Evolutionary conservation across 2,113 vertebrate species (phyloP), one percentile per base, ranked within the genome.

Genomic region (Lucifuga dentata): DNA sequence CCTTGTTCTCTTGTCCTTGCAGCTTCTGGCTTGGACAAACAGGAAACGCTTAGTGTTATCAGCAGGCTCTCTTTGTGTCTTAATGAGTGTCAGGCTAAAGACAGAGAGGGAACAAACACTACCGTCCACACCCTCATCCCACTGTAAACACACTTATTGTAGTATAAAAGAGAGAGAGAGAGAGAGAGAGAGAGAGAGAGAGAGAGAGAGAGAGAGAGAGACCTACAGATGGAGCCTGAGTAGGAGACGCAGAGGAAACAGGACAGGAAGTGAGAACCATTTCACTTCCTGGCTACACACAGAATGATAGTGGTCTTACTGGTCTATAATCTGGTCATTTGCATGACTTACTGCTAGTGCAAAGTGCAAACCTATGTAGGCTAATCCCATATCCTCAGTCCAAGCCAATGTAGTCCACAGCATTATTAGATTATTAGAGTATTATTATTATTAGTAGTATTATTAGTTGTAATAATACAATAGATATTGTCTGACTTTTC

Each of bases 31-130:
- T 68, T 80, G 80, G 69, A 67, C 77, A 81, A 87, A 87, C 87
- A 88, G 88, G 87, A 90, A 91, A 70, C 73, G 67, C 86, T 85
- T 79, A 82, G 65, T 73, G 68, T 85, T 91, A 89, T 89, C 85
- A 76, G 68, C 26, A 5, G 16, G 49, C 71, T 59, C 71, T 83
- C 72, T 81, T 52, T 80, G 80, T 73, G 68, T 87, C 66, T 68
- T 78, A 79, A 84, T 79, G 71, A 86, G 70, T 55, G 56, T 85
- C 62, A 50, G 57, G 48, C 70, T 46, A 66, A 75, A 83, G 68
- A 83, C 73, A 46, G 60, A 61, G 38, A 44, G 57, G 55, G 75
- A 53, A 76, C 62, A 76, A 58, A 75, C 57, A 53, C 62, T 29
- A 16, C 36, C 5, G 59, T 65, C 79, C 83, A 64, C 82, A 79